Percentiles rank a stretch among this genome's conserved stretches.
Evolutionary conservation across 2,888 invertebrate species (phyloP).

Genomic region (Rhimphoctona megacephalus): DNA sequence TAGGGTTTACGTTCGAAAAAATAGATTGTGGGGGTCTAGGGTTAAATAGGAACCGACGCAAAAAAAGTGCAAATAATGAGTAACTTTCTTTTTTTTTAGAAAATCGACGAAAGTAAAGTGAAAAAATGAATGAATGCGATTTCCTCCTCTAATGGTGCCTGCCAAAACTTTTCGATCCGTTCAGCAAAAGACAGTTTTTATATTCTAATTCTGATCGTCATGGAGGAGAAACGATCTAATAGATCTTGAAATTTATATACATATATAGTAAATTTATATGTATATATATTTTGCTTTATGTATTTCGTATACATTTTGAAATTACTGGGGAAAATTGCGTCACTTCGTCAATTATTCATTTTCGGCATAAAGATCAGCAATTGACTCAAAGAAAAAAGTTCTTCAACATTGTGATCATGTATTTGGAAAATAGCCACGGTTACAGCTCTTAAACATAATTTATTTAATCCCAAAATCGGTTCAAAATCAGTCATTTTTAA

Average conservation of each 20-base stretch:
- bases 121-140: constrained; percentile 6
- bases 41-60: background rate
- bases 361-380: background rate
- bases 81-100: background rate
- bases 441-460: background rate
- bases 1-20: no score
- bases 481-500: background rate
- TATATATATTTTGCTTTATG: background rate
- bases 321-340: background rate
- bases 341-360: background rate
- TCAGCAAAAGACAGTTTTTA: background rate
- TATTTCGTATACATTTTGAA: background rate
- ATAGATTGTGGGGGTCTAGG: no score
- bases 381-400: background rate
- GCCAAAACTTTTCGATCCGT: background rate
- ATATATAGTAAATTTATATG: no score
- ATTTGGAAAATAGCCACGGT: background rate
- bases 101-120: background rate
- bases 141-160: background rate
- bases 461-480: background rate
- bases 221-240: background rate
- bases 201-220: background rate
- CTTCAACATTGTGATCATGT: background rate
- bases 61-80: background rate
- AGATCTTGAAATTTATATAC: no score